phyloP scores from a whole-genome alignment of 2,797 vertebrate genomes.

The Phalloptychus januarius region DNA sequence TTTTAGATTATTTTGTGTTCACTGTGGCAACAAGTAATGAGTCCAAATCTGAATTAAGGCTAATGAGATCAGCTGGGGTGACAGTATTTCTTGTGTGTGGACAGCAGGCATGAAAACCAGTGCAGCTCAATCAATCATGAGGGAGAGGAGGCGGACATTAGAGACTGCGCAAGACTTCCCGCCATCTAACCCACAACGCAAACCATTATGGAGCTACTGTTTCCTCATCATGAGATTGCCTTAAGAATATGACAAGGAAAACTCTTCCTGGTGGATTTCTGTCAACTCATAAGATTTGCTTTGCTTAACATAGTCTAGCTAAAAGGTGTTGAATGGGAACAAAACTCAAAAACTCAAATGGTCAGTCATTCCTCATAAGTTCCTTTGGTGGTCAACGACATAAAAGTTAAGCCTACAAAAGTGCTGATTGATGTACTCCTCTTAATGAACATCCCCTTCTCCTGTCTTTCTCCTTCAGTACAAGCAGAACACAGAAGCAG shows the following conservation, averaged over 20 bases:
- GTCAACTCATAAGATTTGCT: background rate
- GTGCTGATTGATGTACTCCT: slow-evolving; percentile 33
- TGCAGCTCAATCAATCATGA: slow-evolving; percentile 49
- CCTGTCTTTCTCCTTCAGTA: slow-evolving; percentile 28
- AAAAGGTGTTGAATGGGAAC: background rate
- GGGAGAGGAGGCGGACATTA: slow-evolving; percentile 41
- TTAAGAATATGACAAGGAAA: slow-evolving; percentile 30
- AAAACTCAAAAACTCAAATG: background rate
- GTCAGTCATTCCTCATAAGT: slow-evolving; percentile 22
- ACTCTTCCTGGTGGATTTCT: slow-evolving; percentile 18
- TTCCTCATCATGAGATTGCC: slow-evolving; percentile 3
- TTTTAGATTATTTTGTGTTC: slow-evolving; percentile 31
- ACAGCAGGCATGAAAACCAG: slow-evolving; percentile 46
- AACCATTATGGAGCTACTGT: slow-evolving; percentile 31
- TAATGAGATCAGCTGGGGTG: slow-evolving; percentile 47
- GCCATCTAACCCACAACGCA: slow-evolving; percentile 24
- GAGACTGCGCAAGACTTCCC: slow-evolving; percentile 20
- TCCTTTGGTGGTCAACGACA: slow-evolving; percentile 34
- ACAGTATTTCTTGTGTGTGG: slow-evolving; percentile 40
- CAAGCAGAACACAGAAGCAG: slow-evolving; percentile 21
- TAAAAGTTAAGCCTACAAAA: slow-evolving; percentile 29
- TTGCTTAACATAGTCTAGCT: background rate
- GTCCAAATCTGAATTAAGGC: slow-evolving; percentile 37
- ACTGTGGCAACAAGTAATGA: slow-evolving; percentile 36
- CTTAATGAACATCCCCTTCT: slow-evolving; percentile 29